Base-by-base conservation (phyloP, 1,140 invertebrate species). In the Trachymyrmex cornetzi region DNA sequence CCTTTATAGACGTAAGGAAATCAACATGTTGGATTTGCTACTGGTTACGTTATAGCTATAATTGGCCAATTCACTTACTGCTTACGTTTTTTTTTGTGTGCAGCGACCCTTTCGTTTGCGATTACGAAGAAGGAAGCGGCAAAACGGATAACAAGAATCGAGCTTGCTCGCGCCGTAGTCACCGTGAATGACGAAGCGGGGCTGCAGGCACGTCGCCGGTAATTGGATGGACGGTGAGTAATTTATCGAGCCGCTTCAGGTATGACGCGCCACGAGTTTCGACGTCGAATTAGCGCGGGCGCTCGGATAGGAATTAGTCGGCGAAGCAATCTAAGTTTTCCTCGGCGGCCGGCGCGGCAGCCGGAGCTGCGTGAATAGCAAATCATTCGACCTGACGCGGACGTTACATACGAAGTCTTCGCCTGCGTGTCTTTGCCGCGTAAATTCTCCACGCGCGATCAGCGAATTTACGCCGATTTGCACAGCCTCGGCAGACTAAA, bases 241-340 rank as follows among this genome's bases (percentile, higher is more conserved):
- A 81, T 87, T 87, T 87, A 87, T 87, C 85, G 77, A 82, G 55
- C 66, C 55, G 77, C 77, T 87, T 82, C 85, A 71, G 77, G 77
- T 87, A 81, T 87, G 85, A 82, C 85, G 66, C 77, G 77, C 55
- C 44, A 38, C 77, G 85, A 85, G 82, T 77, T 77, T 79, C 85
- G 77, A 86, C 85, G 66, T 86, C 55, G 77, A 81, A 82, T 87
- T 87, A 87, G 55, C 77, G 66, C 63, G 55, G 22, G 59, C 74
- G 77, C 74, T 44, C 34, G 63, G 53, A 64, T 71, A 72, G 79
- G 79, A 84, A 87, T 87, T 87, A 87, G 86, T 84, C 79, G 34
- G 38, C 66, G 69, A 87, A 84, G 77, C 67, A 87, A 87, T 87
- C 86, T 67, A 87, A 87, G 86, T 87, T 87, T 87, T 34, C 67